phyloP scores from a whole-genome alignment of 2,888 invertebrate species.

The Harpalus rufipes region DNA sequence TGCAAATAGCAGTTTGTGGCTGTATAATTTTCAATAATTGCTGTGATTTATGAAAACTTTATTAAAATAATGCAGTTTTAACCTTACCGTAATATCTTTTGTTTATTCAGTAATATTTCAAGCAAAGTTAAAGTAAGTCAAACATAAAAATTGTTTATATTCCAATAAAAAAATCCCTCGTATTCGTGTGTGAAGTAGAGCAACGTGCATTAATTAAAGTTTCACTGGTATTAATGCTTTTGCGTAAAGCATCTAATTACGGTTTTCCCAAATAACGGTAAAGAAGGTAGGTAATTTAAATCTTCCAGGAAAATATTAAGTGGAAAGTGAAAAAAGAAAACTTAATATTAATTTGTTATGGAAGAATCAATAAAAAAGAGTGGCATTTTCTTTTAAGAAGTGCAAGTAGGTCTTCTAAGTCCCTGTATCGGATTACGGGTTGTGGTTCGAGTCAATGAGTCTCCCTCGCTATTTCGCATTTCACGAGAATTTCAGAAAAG shows the following conservation, averaged over 20 bases:
- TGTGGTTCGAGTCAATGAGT: constrained; percentile 21
- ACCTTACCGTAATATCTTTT: constrained; percentile 25
- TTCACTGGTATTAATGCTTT: constrained; percentile 16
- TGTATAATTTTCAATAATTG: constrained; percentile 36
- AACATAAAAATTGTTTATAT: neutral
- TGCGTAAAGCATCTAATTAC: constrained; percentile 39
- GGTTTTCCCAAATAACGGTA: constrained; percentile 11
- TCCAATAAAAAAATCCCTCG: neutral
- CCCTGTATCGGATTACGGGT: constrained; percentile 22
- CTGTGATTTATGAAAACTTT: constrained; percentile 38
- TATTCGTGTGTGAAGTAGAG: neutral
- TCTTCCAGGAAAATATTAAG: constrained; percentile 41
- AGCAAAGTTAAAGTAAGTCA: neutral
- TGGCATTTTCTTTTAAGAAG: constrained; percentile 54
- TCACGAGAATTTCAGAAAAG: constrained; percentile 4
- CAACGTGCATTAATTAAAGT: constrained; percentile 1
- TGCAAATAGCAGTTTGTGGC: constrained; percentile 5
- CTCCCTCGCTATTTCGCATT: constrained; percentile 1
- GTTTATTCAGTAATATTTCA: constrained; percentile 7
- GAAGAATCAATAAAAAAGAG: constrained; percentile 53
- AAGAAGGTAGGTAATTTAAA: constrained; percentile 22
- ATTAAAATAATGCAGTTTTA: constrained; percentile 43
- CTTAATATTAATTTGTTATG: constrained; percentile 57
- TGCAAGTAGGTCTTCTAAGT: constrained; percentile 51
- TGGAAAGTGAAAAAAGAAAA: constrained; percentile 30